These are phyloP conservation scores for Lonchura striata DNA, from an alignment of 2,113 vertebrate species.

Conservation along the genomic window DNA sequence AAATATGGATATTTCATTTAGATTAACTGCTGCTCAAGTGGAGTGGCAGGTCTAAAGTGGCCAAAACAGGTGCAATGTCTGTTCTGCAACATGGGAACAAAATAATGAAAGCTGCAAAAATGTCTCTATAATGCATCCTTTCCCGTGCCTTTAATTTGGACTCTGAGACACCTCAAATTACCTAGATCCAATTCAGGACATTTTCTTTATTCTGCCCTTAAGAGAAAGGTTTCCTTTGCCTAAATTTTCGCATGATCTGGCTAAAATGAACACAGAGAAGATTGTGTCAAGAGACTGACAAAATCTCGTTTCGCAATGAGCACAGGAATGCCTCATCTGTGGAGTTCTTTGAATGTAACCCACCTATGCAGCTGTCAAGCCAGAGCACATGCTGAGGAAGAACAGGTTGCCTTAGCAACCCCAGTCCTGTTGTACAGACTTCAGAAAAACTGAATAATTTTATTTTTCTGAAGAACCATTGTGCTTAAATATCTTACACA, in stretches of 20 bases:
- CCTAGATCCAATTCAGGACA: not conserved
- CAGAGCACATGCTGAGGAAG: slow-evolving; percentile 8
- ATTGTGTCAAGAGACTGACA: not conserved
- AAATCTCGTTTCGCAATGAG: not conserved
- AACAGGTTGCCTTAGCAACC: slow-evolving; percentile 56
- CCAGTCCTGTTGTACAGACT: not conserved
- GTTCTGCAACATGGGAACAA: not conserved
- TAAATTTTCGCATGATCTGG: not conserved
- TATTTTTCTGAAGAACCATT: not conserved
- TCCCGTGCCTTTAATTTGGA: not conserved
- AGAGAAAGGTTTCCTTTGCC: not conserved
- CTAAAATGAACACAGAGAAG: not conserved
- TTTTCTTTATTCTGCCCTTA: not conserved
- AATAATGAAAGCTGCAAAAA: not conserved
- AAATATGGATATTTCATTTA: not conserved
- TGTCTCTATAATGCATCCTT: not conserved
- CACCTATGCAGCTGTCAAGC: not conserved
- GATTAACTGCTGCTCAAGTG: not conserved
- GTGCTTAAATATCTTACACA: not conserved
- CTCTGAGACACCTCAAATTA: not conserved
- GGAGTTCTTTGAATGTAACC: not conserved
- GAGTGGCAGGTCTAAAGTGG: not conserved
- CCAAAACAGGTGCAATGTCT: not conserved
- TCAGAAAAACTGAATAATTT: slow-evolving; percentile 7
- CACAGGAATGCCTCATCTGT: not conserved